Evolutionary conservation across 2,888 invertebrate genomes (phyloP), one percentile per base, ranked within the genome.

Genomic region (Sphinx pinastri): DNA sequence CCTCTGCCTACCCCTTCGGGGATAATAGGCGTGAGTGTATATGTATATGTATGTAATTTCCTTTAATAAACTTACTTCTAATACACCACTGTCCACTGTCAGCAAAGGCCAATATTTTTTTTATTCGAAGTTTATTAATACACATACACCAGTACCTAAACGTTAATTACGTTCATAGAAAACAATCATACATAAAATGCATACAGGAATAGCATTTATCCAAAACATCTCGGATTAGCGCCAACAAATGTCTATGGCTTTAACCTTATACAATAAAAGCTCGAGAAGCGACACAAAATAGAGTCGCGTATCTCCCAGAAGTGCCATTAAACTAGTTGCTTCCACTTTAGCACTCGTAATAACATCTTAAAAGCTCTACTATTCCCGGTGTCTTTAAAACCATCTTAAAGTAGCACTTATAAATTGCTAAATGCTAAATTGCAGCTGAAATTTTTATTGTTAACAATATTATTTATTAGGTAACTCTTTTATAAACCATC

Each of bases 251-350:
- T 45, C 60, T 5, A 47, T 16, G 12, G 47, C 11, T 63, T 63
- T 47, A 13, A 47, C 60, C 47, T 47, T 16, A 8, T 63, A 13
- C 16, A 63, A 63, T 63, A 63, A 63, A 60, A 63, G 60, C 60
- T 12, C n/a, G 11, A 60, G 60, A 16, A 38, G 45, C 45, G 45
- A 60, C 60, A 55, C 55, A 38, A 60, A 60, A 16, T 38, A n/a
- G 59, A n/a, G 10, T 45, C n/a, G 45, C 38, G 25, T 57, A 60
- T 60, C 38, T 45, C 60, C 38, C 60, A 60, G 60, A 45, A 60
- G 45, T 45, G 60, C 60, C 60, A 60, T 60, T 60, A 60, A 45
- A 60, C 60, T 14, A 38, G 60, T n/a, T 60, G 38, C 45, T 16
- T 60, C 60, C 45, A 45, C 38, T n/a, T 60, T 45, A n/a, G n/a